phyloP scores from a whole-genome alignment of 1,140 invertebrate species.

The Drosophila albomicans region DNA sequence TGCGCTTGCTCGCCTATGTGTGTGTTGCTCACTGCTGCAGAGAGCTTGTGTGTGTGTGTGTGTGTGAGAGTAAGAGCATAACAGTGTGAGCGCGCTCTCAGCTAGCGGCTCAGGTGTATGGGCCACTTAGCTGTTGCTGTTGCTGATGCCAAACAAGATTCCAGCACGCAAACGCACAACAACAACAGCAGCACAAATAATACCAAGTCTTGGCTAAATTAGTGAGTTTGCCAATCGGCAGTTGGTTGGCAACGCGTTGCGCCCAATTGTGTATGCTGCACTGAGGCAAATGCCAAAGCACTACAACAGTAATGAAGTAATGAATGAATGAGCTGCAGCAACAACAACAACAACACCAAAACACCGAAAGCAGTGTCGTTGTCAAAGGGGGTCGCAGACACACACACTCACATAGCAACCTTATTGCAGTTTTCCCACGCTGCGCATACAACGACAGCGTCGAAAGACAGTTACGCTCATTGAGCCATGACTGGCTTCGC shows the following conservation, averaged over 20 bases:
- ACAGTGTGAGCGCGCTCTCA: background rate
- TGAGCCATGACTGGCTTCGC: slow-evolving; percentile 64
- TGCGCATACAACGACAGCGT: slow-evolving; percentile 48
- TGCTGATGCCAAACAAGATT: slow-evolving; percentile 69
- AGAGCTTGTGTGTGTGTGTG: background rate
- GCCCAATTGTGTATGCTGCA: slow-evolving; percentile 36
- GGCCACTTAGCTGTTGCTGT: slow-evolving; percentile 38
- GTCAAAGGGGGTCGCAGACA: slow-evolving; percentile 20
- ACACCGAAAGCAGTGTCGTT: slow-evolving; percentile 23
- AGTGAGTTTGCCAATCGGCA: slow-evolving; percentile 63
- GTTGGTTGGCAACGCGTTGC: slow-evolving; percentile 50
- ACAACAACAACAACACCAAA: slow-evolving; percentile 25
- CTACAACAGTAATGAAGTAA: background rate
- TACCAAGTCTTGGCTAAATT: slow-evolving; percentile 21
- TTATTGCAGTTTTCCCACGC: slow-evolving; percentile 68
- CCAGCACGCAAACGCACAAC: slow-evolving; percentile 66
- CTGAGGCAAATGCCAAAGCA: background rate
- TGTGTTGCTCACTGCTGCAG: background rate
- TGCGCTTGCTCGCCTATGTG: slow-evolving; percentile 45
- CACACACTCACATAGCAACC: background rate
- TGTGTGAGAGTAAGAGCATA: slow-evolving; percentile 5
- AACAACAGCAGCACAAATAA: slow-evolving; percentile 41
- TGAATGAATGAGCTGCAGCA: slow-evolving; percentile 27
- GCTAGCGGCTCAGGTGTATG: slow-evolving; percentile 48
- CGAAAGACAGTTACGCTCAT: slow-evolving; percentile 69